These are phyloP conservation scores for Drosophila parabipectinata DNA, from an alignment of 1,140 invertebrate genomes.

Conservation along the genomic window DNA sequence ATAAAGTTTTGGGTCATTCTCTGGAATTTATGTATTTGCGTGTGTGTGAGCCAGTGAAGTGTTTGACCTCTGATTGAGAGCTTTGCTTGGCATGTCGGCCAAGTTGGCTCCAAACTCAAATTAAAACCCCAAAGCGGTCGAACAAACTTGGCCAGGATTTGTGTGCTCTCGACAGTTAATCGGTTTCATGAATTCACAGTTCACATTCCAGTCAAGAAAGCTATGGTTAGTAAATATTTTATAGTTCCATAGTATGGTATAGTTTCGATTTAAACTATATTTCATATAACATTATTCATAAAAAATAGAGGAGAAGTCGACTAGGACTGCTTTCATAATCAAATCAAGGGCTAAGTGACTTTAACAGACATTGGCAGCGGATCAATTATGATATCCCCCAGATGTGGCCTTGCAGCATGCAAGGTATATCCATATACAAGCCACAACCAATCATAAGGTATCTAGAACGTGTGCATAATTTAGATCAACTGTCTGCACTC, in stretches of 20 bases:
- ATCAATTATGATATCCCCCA: constrained; percentile 16
- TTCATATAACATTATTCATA: not conserved
- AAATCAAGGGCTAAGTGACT: not conserved
- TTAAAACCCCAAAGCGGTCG: constrained; percentile 45
- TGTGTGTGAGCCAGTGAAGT: constrained; percentile 26
- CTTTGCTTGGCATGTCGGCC: not conserved
- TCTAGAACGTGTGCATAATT: constrained; percentile 34
- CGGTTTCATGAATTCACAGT: constrained; percentile 5
- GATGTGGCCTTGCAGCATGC: not conserved
- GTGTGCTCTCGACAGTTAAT: constrained; percentile 16
- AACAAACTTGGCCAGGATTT: constrained; percentile 17
- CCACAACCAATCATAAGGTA: constrained; percentile 23
- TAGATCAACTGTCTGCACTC: constrained; percentile 31
- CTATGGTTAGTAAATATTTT: not conserved
- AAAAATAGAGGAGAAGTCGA: not conserved
- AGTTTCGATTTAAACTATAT: not conserved
- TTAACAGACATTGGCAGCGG: constrained; percentile 7
- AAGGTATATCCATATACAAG: not conserved
- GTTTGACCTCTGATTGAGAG: constrained; percentile 52
- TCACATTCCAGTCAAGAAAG: not conserved
- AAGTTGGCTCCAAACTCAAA: constrained; percentile 21
- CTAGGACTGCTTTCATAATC: not conserved
- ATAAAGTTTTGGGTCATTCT: constrained; percentile 49
- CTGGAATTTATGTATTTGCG: constrained; percentile 1
- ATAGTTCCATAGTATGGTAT: not conserved